phyloP scores from a whole-genome alignment of 2,113 vertebrate genomes.

The Mohoua ochrocephala region DNA sequence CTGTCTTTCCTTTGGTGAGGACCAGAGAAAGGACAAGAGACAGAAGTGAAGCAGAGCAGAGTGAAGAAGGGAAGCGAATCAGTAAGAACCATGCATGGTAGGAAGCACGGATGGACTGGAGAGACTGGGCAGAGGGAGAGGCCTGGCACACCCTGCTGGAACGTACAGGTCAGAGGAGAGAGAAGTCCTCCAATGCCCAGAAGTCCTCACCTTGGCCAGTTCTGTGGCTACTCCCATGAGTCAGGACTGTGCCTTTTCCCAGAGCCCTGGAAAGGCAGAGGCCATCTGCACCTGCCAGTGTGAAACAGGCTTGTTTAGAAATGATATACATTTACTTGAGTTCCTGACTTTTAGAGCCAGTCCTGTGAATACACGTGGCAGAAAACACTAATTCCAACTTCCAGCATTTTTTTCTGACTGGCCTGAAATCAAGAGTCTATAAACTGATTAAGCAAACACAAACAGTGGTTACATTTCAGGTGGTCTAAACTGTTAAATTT shows the following conservation, averaged over 20 bases:
- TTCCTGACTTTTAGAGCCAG: not conserved
- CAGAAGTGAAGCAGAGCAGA: not conserved
- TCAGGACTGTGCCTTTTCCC: not conserved
- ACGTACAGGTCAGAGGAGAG: not conserved
- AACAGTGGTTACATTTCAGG: not conserved
- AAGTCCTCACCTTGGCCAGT: not conserved
- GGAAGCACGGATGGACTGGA: not conserved
- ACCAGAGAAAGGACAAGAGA: not conserved
- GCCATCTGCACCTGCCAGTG: not conserved
- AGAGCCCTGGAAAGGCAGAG: not conserved
- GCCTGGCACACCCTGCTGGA: not conserved
- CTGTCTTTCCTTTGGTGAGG: not conserved
- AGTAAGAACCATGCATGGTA: not conserved
- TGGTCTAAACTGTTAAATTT: not conserved
- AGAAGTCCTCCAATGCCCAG: not conserved
- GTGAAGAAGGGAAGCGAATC: not conserved
- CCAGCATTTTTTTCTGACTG: not conserved
- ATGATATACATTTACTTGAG: not conserved
- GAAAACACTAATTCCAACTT: not conserved
- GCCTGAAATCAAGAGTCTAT: not conserved
- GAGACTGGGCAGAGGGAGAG: not conserved
- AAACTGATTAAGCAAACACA: not conserved
- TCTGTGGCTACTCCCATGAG: not conserved
- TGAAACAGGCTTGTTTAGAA: not conserved
- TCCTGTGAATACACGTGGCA: rapidly evolving